Evolutionary conservation across 2,797 vertebrate genomes (phyloP).

Genomic region (Coregonus sp.): DNA sequence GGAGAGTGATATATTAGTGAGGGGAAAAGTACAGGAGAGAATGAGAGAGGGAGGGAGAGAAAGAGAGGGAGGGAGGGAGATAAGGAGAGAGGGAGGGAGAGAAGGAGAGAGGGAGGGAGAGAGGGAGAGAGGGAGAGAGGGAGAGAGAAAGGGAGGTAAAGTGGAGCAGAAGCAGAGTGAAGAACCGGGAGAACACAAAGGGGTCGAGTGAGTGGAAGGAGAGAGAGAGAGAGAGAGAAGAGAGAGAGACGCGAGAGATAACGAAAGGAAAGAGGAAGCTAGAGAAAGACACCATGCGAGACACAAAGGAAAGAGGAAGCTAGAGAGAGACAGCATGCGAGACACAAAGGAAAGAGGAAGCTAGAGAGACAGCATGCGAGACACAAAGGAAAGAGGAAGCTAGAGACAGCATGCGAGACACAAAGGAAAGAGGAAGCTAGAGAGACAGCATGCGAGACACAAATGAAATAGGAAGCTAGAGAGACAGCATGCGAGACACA

Average conservation of each 20-base stretch:
- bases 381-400: no score
- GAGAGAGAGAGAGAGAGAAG: slow-evolving; percentile 15
- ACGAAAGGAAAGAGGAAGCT: background rate
- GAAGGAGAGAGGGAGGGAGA: background rate
- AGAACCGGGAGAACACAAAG: slow-evolving; percentile 20
- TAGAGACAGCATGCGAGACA: no score
- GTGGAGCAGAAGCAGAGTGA: slow-evolving; percentile 10
- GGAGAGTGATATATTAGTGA: slow-evolving; percentile 51
- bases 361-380: no score
- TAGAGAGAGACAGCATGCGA: no score
- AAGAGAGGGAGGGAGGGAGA: slow-evolving; percentile 15
- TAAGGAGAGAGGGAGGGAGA: no score
- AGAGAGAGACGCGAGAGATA: no score
- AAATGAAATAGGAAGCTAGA: no score
- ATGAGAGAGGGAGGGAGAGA: background rate
- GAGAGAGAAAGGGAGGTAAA: background rate
- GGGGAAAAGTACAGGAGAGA: slow-evolving; percentile 37
- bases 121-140: background rate
- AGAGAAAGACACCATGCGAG: no score
- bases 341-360: background rate
- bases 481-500: no score
- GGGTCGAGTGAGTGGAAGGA: slow-evolving; percentile 12
- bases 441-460: no score
- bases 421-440: no score
- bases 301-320: background rate